phyloP scores from a whole-genome alignment of 2,113 vertebrate species.

The Oreochromis niloticus region DNA sequence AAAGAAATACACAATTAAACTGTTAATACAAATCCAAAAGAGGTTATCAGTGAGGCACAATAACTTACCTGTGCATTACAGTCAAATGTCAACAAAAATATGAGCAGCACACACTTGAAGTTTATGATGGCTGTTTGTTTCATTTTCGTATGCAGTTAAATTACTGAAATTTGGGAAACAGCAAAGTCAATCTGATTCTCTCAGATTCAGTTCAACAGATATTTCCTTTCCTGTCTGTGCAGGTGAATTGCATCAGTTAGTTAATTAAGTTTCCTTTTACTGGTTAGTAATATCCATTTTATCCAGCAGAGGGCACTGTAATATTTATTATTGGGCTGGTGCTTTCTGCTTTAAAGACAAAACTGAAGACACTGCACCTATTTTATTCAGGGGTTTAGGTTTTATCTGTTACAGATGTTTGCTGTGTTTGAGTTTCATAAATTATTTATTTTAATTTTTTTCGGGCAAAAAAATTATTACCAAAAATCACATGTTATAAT shows the following conservation, averaged over 20 bases:
- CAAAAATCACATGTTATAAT: neutral
- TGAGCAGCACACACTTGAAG: neutral
- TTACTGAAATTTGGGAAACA: neutral
- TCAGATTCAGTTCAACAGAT: neutral
- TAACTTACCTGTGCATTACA: constrained; percentile 30
- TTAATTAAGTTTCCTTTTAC: constrained; percentile 22
- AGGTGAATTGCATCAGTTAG: constrained; percentile 38
- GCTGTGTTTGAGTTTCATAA: neutral
- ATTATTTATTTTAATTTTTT: neutral
- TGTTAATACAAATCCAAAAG: neutral
- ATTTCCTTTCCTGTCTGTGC: neutral
- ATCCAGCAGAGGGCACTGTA: constrained; percentile 14
- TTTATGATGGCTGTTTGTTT: neutral
- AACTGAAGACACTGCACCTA: neutral
- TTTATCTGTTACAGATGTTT: neutral
- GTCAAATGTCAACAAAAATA: constrained; percentile 13
- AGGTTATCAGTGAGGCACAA: neutral
- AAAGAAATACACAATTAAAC: neutral
- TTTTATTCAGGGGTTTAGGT: neutral
- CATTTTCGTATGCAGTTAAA: constrained; percentile 27
- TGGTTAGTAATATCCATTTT: neutral
- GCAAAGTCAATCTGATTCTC: neutral
- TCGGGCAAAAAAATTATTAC: neutral
- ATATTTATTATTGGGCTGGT: neutral
- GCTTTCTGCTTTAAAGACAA: neutral